Evolutionary conservation across 2,797 vertebrate genomes (phyloP).

Genomic region (Periophthalmus magnuspinnatus): DNA sequence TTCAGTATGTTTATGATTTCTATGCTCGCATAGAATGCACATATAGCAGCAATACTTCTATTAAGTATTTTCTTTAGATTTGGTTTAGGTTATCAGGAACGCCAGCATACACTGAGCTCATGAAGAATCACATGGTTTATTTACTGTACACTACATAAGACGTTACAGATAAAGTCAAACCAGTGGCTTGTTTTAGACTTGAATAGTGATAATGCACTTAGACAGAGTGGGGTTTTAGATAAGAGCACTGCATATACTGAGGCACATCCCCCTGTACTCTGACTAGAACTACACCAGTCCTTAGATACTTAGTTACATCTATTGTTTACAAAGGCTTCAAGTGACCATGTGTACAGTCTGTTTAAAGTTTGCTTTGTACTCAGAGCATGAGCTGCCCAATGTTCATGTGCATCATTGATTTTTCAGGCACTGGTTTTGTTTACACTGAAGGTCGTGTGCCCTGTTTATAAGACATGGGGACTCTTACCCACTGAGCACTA

Average conservation of each 20-base stretch:
- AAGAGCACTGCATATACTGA: conserved; percentile 54
- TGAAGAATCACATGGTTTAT: conserved; percentile 30
- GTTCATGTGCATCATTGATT: conserved; percentile 49
- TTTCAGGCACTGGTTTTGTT: conserved; percentile 57
- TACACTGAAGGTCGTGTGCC: conserved; percentile 52
- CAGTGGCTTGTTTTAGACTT: conserved; percentile 55
- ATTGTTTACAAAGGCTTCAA: conserved; percentile 45
- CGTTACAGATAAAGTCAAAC: conserved; percentile 48
- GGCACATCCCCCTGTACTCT: conserved; percentile 35
- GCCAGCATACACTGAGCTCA: conserved; percentile 14
- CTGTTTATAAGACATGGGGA: conserved; percentile 48
- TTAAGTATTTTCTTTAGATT: conserved; percentile 41
- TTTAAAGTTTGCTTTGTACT: conserved; percentile 35
- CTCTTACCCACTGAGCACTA: conserved; percentile 51
- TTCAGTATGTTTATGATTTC: conserved; percentile 70
- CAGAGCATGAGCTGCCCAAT: conserved; percentile 33
- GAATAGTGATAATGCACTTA: conserved; percentile 46
- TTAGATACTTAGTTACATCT: conserved; percentile 20
- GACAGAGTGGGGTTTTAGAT: conserved; percentile 55
- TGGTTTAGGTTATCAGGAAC: conserved; percentile 26
- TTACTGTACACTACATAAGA: conserved; percentile 20
- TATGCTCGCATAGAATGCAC: conserved; percentile 74
- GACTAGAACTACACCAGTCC: conserved; percentile 43
- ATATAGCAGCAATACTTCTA: conserved; percentile 76
- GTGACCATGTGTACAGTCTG: conserved; percentile 20